A percentile compares a stretch with the other conserved stretches of the same genome.
These are phyloP conservation scores for Metopia argyrocephala DNA, from an alignment of 2,888 invertebrate genomes.

Conservation along the genomic window DNA sequence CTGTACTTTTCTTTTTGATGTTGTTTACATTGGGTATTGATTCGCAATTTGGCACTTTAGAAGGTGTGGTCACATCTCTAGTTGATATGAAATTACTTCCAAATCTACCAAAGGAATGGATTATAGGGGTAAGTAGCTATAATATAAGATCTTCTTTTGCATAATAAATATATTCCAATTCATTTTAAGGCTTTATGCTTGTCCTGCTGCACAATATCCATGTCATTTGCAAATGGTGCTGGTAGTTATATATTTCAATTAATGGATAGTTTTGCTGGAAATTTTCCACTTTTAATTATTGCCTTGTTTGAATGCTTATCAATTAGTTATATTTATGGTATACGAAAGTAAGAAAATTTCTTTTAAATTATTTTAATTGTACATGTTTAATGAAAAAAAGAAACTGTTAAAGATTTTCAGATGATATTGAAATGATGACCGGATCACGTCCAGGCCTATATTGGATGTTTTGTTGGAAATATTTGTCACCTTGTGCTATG, in stretches of 20 bases:
- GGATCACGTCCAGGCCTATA: conserved; percentile 92
- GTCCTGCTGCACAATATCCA: conserved; percentile 89
- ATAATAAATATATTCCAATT: too few relatives aligned
- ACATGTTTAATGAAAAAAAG: neutral
- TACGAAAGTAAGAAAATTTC: conserved; percentile 83
- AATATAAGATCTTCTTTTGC: too few relatives aligned
- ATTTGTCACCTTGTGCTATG: conserved; percentile 93
- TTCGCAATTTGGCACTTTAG: conserved; percentile 96
- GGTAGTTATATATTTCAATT: conserved; percentile 96
- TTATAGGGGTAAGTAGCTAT: conserved; percentile 86
- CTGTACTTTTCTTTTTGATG: conserved; percentile 97
- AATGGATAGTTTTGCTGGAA: conserved; percentile 96
- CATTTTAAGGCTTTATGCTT: conserved; percentile 82
- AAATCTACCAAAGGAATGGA: conserved; percentile 91
- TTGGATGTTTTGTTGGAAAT: conserved; percentile 97
- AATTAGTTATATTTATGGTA: conserved; percentile 95
- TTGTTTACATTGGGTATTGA: conserved; percentile 97
- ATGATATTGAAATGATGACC: conserved; percentile 97
- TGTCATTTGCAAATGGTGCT: conserved; percentile 94
- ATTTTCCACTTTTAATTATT: conserved; percentile 93
- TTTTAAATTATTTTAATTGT: neutral
- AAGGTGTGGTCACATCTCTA: conserved; percentile 96
- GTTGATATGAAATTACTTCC: conserved; percentile 97
- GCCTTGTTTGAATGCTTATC: conserved; percentile 95
- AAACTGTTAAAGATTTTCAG: conserved; percentile 85